Percentiles rank a stretch among this genome's conserved stretches.
Conservation (phyloP, 1,140 invertebrate genomes). For the Caenorhabditis latens region DNA sequence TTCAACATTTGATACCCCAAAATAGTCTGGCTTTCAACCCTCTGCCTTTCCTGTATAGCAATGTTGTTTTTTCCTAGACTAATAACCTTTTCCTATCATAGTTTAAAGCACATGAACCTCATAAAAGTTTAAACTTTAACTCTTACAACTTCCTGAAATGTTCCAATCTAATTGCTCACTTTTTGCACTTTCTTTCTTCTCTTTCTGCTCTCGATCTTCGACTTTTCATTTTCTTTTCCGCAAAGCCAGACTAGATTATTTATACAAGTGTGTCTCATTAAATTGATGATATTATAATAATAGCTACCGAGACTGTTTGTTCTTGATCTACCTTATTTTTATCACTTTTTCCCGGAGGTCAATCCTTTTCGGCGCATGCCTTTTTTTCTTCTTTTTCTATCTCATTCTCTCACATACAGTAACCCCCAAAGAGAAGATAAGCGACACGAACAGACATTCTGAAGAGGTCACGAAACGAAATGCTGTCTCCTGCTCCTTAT, state of each 20-base stretch:
- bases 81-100: too few species aligned
- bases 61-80: too few species aligned
- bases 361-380: neutral
- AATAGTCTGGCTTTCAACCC: too few species aligned
- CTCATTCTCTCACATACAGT: neutral
- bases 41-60: too few species aligned
- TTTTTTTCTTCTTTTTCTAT: neutral
- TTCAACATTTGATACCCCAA: too few species aligned
- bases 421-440: neutral
- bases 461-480: constrained; percentile 41
- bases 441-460: constrained; percentile 37
- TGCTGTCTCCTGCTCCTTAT: neutral
- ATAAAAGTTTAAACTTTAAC: neutral
- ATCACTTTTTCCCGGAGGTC: neutral
- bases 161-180: neutral
- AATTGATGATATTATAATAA: neutral
- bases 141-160: neutral
- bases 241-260: constrained; percentile 1
- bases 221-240: neutral
- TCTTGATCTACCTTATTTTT: neutral
- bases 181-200: neutral
- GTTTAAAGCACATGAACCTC: neutral
- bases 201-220: constrained; percentile 8
- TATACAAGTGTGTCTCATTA: neutral
- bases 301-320: constrained; percentile 5